Evolutionary conservation across 2,113 vertebrate genomes (phyloP), one percentile per base, ranked within the genome.

Genomic region (Brachirus orientalis): DNA sequence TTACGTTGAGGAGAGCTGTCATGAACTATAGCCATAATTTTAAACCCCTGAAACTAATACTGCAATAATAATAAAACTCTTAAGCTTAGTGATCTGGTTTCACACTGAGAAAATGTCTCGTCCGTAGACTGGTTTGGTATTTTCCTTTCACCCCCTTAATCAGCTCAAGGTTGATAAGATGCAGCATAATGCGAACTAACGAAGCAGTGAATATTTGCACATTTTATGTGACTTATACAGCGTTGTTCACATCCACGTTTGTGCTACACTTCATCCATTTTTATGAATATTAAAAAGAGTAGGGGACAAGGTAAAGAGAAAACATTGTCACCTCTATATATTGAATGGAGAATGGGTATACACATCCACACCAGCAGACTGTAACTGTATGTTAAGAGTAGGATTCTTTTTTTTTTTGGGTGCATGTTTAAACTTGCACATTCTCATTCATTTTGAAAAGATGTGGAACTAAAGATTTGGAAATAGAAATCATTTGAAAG

Each of bases 81-180:
- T 16, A 19, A 28, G 7, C 11, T 66, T 37, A 51, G 54, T n/a
- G 9, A 64, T 44, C 14, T 73, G 6, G 40, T 33, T 40, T 16
- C 3, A 8, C 12, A 13, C 18, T 33, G 46, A 12, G 59, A 76
- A 72, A 73, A 45, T 6, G 16, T 77, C 36, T 53, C 3, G 22
- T 41, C 36, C 9, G 7, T 46, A 63, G 72, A 40, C 69, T 55
- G 45, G 16, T 14, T 0, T 10, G 13, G 14, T 7, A 1, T 48
- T 52, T 69, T 60, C 16, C 36, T 40, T 58, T 53, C 57, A 50
- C 41, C 48, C n/a, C 64, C 69, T 37, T 85, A 20, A 80, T 78
- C 63, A 67, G 46, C 56, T 70, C 52, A 56, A 63, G 51, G 45
- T 61, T 51, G 69, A 57, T 50, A 48, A 72, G 45, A n/a, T 56